Conservation (phyloP, 2,113 vertebrate genomes). For the Chrysochloris asiatica region DNA sequence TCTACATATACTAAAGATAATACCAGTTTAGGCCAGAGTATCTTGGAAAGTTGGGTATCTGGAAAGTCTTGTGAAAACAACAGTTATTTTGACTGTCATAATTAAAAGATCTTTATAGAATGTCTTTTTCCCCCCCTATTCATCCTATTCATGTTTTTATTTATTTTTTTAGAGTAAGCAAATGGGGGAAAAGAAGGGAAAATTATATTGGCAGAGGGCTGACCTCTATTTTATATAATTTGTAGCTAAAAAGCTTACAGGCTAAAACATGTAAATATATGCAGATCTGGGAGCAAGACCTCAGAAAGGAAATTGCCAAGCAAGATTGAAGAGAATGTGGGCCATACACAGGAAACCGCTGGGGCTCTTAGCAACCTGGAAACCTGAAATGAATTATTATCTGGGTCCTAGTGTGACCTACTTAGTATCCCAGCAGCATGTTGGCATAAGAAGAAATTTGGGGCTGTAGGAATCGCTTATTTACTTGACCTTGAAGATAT, state of each 20-base stretch:
- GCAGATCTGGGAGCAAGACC: conserved; percentile 85
- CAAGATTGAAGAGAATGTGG: conserved; percentile 79
- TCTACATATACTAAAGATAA: not conserved
- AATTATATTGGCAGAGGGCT: conserved; percentile 84
- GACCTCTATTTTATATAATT: conserved; percentile 88
- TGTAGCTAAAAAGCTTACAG: conserved; percentile 86
- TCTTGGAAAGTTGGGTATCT: conserved; percentile 10
- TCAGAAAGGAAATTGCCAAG: conserved; percentile 83
- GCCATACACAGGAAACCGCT: conserved; percentile 79
- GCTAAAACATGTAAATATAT: conserved; percentile 90
- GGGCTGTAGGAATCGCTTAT: conserved; percentile 53
- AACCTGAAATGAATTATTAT: conserved; percentile 82
- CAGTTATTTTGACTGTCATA: not conserved
- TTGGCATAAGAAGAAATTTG: conserved; percentile 64
- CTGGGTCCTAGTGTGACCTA: conserved; percentile 76
- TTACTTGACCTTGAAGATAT: conserved; percentile 65
- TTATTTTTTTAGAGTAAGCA: conserved; percentile 82
- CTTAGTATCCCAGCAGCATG: conserved; percentile 78
- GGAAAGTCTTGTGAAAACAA: not conserved
- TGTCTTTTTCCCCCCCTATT: conserved; percentile 55
- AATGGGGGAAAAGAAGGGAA: conserved; percentile 77
- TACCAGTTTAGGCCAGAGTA: conserved; percentile 4
- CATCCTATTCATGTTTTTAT: conserved; percentile 82
- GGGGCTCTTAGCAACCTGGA: conserved; percentile 82
- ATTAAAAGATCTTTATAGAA: conserved; percentile 1